phyloP scores from a whole-genome alignment of 2,797 vertebrate genomes.

The Dromococcyx pavoninus region DNA sequence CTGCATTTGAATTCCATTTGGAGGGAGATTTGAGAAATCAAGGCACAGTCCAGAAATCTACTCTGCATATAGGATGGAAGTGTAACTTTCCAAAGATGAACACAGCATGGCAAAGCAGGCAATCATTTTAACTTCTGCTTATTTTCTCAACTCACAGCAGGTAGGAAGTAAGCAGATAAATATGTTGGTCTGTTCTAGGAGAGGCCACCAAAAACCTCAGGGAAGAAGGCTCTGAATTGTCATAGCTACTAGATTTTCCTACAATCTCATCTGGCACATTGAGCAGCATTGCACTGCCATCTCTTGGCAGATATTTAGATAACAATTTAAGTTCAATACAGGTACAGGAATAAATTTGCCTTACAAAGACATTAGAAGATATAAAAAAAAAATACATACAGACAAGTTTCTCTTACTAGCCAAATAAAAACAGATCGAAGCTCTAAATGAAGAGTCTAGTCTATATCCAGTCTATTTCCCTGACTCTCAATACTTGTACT shows the following conservation, averaged over 20 bases:
- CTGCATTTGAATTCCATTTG: rapidly evolving
- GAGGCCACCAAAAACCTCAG: not conserved
- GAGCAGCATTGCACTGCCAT: constrained; percentile 63
- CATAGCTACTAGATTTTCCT: not conserved
- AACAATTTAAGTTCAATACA: not conserved
- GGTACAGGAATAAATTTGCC: not conserved
- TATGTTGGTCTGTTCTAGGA: not conserved
- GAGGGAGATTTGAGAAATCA: not conserved
- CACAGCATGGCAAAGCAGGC: not conserved
- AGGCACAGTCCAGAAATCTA: rapidly evolving
- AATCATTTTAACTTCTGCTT: not conserved
- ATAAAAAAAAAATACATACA: not conserved
- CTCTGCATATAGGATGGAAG: not conserved
- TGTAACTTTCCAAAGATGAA: not conserved
- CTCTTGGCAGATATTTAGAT: constrained; percentile 37
- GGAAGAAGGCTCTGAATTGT: not conserved
- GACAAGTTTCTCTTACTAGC: not conserved
- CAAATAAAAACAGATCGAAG: not conserved
- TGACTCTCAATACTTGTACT: not conserved
- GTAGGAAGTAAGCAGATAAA: not conserved
- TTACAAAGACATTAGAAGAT: not conserved
- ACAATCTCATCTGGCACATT: rapidly evolving
- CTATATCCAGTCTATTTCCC: not conserved
- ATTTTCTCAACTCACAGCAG: not conserved
- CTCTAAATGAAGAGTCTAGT: not conserved